Percentiles rank a stretch among this genome's conserved stretches.
These are phyloP conservation scores for Cylas formicarius DNA, from an alignment of 1,140 invertebrate species.

Conservation along the genomic window DNA sequence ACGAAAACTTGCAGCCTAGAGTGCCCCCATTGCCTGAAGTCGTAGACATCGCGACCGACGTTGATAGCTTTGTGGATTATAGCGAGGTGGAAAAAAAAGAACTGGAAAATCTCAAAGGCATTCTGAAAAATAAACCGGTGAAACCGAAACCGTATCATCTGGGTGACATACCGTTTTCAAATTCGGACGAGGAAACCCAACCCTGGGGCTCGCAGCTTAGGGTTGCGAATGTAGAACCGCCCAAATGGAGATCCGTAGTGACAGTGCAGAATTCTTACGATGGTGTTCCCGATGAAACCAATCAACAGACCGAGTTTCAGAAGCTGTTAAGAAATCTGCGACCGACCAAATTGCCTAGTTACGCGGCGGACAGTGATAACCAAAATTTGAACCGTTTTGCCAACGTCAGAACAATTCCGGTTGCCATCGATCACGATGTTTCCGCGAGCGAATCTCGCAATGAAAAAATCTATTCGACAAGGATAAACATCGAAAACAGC, in stretches of 20 bases:
- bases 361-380: conserved; percentile 24
- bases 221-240: conserved; percentile 34
- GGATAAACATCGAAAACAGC: too few species aligned
- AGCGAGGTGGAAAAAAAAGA: conserved; percentile 43
- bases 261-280: conserved; percentile 35
- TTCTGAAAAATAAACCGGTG: conserved; percentile 62
- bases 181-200: conserved; percentile 28
- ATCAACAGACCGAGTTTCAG: conserved; percentile 40
- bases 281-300: conserved; percentile 9
- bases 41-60: conserved; percentile 36
- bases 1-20: conserved; percentile 18
- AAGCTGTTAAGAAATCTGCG: conserved; percentile 37
- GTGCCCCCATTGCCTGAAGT: conserved; percentile 19
- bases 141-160: conserved; percentile 62
- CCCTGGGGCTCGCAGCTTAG: conserved; percentile 46
- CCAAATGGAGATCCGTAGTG: conserved; percentile 43
- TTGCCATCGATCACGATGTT: conserved; percentile 8
- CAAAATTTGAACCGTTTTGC: conserved; percentile 23
- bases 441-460: too few species aligned
- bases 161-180: conserved; percentile 43
- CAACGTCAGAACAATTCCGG: conserved; percentile 21
- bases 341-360: conserved; percentile 28
- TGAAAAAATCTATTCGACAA: too few species aligned
- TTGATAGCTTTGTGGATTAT: conserved; percentile 15
- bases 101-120: conserved; percentile 52